A percentile compares a stretch with the other conserved stretches of the same genome.
Evolutionary conservation across 2,797 vertebrate genomes (phyloP).

Genomic region (Microctenopoma stevenorrisi): DNA sequence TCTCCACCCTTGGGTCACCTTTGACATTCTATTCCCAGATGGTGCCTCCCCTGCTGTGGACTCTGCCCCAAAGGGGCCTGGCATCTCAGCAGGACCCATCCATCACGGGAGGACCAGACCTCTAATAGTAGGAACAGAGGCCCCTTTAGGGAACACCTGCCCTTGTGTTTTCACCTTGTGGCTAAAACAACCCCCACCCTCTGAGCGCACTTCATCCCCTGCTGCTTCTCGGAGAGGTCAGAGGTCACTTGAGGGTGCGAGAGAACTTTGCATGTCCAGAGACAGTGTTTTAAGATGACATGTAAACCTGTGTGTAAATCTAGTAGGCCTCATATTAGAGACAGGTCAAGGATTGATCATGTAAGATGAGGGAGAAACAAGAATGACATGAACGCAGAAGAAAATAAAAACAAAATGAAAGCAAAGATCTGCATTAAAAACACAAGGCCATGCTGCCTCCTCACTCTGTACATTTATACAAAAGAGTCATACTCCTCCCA

Average conservation of each 20-base stretch:
- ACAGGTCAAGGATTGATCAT: conserved; percentile 47
- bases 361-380: conserved; percentile 31
- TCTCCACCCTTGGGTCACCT: conserved; percentile 65
- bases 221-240: conserved; percentile 55
- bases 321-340: conserved; percentile 48
- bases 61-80: conserved; percentile 56
- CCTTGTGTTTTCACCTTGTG: conserved; percentile 64
- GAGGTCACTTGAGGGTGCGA: conserved; percentile 61
- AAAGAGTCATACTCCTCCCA: conserved; percentile 49
- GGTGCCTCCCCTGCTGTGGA: conserved; percentile 68
- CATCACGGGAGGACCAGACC: conserved; percentile 63
- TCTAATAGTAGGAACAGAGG: conserved; percentile 42
- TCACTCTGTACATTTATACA: conserved; percentile 40
- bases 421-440: conserved; percentile 32
- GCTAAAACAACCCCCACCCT: conserved; percentile 45
- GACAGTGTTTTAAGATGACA: conserved; percentile 65
- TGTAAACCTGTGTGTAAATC: conserved; percentile 61
- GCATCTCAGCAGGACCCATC: conserved; percentile 72
- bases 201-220: conserved; percentile 13
- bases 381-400: conserved; percentile 1
- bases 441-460: conserved; percentile 27
- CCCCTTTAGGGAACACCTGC: conserved; percentile 68
- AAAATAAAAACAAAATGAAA: conserved; percentile 19
- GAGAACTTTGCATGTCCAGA: conserved; percentile 62
- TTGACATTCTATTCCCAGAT: conserved; percentile 79